phyloP scores from a whole-genome alignment of 1,140 invertebrate genomes.

The Apocrypta bakeri region DNA sequence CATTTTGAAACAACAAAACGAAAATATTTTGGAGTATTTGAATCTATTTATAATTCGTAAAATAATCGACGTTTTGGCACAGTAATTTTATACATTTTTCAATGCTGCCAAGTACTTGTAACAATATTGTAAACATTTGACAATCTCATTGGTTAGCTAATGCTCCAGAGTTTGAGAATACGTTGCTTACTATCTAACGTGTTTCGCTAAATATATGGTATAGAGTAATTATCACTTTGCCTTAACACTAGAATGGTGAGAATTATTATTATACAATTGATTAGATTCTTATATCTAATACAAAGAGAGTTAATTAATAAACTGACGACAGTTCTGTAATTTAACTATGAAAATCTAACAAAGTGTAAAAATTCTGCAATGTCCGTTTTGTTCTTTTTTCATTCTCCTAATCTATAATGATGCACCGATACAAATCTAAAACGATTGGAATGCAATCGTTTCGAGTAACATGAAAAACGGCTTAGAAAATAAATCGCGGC shows the following conservation, averaged over 20 bases:
- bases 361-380: constrained; percentile 42
- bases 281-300: constrained; percentile 24
- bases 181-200: constrained; percentile 9
- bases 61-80: constrained; percentile 25
- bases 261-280: constrained; percentile 31
- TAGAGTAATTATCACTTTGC: constrained; percentile 45
- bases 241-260: constrained; percentile 31
- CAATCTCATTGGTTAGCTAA: constrained; percentile 12
- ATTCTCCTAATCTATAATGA: constrained; percentile 34
- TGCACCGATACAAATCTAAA: constrained; percentile 42
- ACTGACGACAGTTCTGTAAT: constrained; percentile 21
- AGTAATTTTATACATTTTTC: constrained; percentile 10
- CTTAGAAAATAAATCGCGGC: constrained; percentile 39
- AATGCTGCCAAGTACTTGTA: constrained; percentile 12
- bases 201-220: constrained; percentile 19
- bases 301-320: constrained; percentile 16
- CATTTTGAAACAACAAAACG: constrained; percentile 3
- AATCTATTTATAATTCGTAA: not conserved
- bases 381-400: constrained; percentile 1
- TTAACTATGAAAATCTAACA: constrained; percentile 36
- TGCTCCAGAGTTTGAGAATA: constrained; percentile 16
- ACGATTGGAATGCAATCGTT: constrained; percentile 30
- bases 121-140: constrained; percentile 18
- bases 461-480: constrained; percentile 42
- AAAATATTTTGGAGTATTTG: constrained; percentile 13